phyloP scores from a whole-genome alignment of 2,888 invertebrate species.

The Trisateles emortualis region DNA sequence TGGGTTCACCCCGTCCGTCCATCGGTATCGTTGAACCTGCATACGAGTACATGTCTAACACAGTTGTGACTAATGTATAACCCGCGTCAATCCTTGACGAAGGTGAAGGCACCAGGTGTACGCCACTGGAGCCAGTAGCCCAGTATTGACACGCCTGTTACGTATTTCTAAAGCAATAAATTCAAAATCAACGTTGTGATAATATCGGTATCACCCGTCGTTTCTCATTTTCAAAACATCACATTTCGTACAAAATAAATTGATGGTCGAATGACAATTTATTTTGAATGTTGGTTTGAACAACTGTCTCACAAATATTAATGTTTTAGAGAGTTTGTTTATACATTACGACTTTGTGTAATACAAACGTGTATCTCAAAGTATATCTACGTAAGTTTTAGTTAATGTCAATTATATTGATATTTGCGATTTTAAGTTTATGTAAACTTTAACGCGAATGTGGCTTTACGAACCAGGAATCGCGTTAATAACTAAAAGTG shows the following conservation, averaged over 20 bases:
- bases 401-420: too few species aligned
- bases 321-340: not conserved
- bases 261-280: conserved; percentile 40
- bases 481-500: too few species aligned
- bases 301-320: conserved; percentile 10
- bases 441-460: too few species aligned
- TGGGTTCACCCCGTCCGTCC: conserved; percentile 1
- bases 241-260: conserved; percentile 45
- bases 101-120: conserved; percentile 71
- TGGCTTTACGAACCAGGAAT: too few species aligned
- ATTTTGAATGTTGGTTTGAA: conserved; percentile 28
- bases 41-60: conserved; percentile 59
- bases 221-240: conserved; percentile 38
- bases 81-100: conserved; percentile 72
- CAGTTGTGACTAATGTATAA: conserved; percentile 75
- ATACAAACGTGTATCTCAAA: too few species aligned
- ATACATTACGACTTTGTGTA: too few species aligned
- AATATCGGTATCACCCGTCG: conserved; percentile 40
- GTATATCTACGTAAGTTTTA: too few species aligned
- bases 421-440: too few species aligned
- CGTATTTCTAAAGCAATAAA: conserved; percentile 63
- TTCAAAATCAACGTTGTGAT: conserved; percentile 56
- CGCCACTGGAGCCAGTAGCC: conserved; percentile 59
- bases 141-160: conserved; percentile 63
- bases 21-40: conserved; percentile 14